phyloP scores from a whole-genome alignment of 2,888 invertebrate genomes.

The Melieria picta region DNA sequence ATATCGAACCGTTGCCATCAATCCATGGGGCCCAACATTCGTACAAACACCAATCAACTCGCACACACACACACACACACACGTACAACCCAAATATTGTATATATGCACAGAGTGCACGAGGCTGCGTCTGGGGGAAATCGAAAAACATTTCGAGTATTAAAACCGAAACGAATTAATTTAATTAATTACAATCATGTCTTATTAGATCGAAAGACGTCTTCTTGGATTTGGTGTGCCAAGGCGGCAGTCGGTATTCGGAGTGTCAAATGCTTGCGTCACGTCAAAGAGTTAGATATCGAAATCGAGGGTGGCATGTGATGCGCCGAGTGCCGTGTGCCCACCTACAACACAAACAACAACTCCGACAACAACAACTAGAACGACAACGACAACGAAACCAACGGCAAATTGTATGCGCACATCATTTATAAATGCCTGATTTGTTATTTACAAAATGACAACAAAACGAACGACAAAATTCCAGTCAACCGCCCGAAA shows the following conservation, averaged over 20 bases:
- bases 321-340: conserved; percentile 2
- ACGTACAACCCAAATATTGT: too few species aligned
- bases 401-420: conserved; percentile 54
- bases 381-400: too few species aligned
- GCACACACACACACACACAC: too few species aligned
- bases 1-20: too few species aligned
- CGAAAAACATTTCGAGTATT: conserved; percentile 63
- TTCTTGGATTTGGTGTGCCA: conserved; percentile 34
- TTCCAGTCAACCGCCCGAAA: conserved; percentile 22
- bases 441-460: conserved; percentile 65
- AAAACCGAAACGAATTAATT: conserved; percentile 67
- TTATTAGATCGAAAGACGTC: conserved; percentile 60
- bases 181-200: conserved; percentile 67
- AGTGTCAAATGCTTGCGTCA: background rate
- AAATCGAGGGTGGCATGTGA: background rate
- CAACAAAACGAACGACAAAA: conserved; percentile 26
- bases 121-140: conserved; percentile 43
- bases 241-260: background rate
- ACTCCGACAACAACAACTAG: too few species aligned
- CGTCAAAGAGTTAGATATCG: conserved; percentile 21
- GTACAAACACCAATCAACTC: too few species aligned
- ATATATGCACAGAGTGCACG: too few species aligned
- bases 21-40: too few species aligned
- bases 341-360: too few species aligned
- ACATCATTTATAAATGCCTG: conserved; percentile 65